Conservation (phyloP, 2,888 invertebrate genomes). For the Epinotia bilunana region DNA sequence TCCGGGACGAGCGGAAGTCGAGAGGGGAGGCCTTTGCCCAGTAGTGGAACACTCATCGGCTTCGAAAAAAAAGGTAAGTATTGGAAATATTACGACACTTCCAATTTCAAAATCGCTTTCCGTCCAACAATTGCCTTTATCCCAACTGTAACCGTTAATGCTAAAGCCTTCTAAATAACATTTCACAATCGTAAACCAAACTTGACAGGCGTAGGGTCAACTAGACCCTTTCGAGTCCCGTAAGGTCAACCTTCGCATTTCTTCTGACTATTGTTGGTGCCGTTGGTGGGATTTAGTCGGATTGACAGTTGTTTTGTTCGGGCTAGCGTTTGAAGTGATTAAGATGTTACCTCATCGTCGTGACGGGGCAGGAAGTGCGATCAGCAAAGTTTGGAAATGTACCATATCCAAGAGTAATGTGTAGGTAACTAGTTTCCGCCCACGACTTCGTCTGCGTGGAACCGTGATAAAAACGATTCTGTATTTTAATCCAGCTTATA, state of each 20-base stretch:
- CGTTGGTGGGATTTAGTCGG: background rate
- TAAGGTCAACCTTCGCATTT: constrained; percentile 33
- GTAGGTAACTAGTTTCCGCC: background rate
- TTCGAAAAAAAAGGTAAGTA: no score
- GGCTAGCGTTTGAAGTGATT: constrained; percentile 1
- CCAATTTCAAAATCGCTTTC: no score
- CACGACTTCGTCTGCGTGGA: no score
- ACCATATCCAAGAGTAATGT: background rate
- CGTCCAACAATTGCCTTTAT: background rate
- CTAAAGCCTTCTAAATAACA: constrained; percentile 2
- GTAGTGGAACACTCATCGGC: no score
- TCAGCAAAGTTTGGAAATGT: background rate
- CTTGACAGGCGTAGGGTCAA: constrained; percentile 42
- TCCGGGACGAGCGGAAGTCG: no score
- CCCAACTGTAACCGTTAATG: background rate
- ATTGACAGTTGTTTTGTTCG: constrained; percentile 35
- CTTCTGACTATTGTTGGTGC: constrained; percentile 26
- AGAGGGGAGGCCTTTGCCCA: no score
- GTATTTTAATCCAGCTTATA: no score
- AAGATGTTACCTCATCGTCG: constrained; percentile 7
- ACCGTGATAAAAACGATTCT: no score
- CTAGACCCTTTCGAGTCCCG: constrained; percentile 37
- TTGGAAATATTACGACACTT: no score
- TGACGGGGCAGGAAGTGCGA: background rate
- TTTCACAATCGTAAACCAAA: constrained; percentile 31